Evolutionary conservation across 2,888 invertebrate genomes (phyloP), one percentile per base, ranked within the genome.

Genomic region (Cheilosia vernalis): DNA sequence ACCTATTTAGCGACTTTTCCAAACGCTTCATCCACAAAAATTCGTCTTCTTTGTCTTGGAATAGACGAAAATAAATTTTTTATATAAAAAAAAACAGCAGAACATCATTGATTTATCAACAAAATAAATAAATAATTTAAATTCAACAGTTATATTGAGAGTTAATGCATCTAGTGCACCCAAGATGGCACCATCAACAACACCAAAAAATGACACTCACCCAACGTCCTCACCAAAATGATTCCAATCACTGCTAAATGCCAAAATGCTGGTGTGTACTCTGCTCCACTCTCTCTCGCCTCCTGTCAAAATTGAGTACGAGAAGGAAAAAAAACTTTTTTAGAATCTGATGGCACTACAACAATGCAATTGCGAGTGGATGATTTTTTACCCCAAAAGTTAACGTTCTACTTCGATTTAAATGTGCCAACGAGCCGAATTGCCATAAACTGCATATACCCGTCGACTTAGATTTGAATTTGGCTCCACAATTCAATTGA

Each of bases 311-410:
- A 73, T 79, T 70, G 74, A 74, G 79, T 84, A 79, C 84, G 84
- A 84, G 79, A 84, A 84, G 70, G 74, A 84, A 84, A 79, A 78
- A 77, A 77, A 74, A 42, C 69, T 78, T 82, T 82, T 84, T 84
- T 79, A 80, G 74, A 79, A 79, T 80, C 66, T 84, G 79, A 84
- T 60, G 84, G 84, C 84, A 84, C 79, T 84, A 84, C 84, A 84
- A 79, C 84, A 79, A 84, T 84, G 84, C 84, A 84, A 84, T 84
- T 84, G 84, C 64, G 69, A 79, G 84, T 84, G 79, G 74, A 79
- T 79, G 74, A 79, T 74, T 74, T 84, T 84, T 82, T 83, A 84
- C 84, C 84, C 84, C 79, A 84, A 84, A 70, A 79, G 53, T 76
- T 66, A 84, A 84, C 84, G 84, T 84, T 84, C 84, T 80, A 84